These are phyloP conservation scores for Trichogramma pretiosum DNA, from an alignment of 1,140 invertebrate species.

Conservation along the genomic window DNA sequence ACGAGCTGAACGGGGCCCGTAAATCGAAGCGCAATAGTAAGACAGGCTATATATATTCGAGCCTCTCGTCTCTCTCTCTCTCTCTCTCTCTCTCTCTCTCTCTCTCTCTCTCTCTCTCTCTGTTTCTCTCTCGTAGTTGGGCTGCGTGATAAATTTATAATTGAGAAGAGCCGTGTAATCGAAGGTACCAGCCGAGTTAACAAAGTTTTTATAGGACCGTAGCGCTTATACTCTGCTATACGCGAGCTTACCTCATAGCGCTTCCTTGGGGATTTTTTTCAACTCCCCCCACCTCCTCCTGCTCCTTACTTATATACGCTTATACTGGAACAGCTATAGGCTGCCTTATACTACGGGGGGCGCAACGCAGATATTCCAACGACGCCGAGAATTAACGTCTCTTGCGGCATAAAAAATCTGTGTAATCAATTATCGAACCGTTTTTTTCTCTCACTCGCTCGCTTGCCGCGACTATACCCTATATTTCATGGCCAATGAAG, in stretches of 20 bases:
- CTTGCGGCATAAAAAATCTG: slow-evolving; percentile 46
- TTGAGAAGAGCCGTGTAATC: slow-evolving; percentile 18
- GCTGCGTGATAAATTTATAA: slow-evolving; percentile 19
- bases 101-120: neutral
- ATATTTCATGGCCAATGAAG: slow-evolving; percentile 46
- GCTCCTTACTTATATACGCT: no score
- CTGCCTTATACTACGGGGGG: slow-evolving; percentile 27
- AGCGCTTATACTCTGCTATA: no score
- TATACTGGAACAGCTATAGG: no score
- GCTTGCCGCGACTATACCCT: no score
- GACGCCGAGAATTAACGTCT: slow-evolving; percentile 42
- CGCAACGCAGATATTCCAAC: slow-evolving; percentile 30
- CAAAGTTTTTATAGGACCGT: slow-evolving; percentile 17
- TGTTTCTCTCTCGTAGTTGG: neutral
- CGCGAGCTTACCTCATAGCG: no score
- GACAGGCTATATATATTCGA: no score
- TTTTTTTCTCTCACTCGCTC: no score
- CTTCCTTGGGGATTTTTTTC: slow-evolving; percentile 35
- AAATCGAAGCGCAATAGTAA: neutral
- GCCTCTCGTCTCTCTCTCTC: neutral
- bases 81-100: neutral
- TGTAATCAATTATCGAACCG: slow-evolving; percentile 47
- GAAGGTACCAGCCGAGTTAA: slow-evolving; percentile 16
- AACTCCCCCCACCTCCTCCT: no score
- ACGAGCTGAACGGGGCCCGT: no score